Conservation (phyloP, 2,888 invertebrate species). For the Drosophila diplacantha region DNA sequence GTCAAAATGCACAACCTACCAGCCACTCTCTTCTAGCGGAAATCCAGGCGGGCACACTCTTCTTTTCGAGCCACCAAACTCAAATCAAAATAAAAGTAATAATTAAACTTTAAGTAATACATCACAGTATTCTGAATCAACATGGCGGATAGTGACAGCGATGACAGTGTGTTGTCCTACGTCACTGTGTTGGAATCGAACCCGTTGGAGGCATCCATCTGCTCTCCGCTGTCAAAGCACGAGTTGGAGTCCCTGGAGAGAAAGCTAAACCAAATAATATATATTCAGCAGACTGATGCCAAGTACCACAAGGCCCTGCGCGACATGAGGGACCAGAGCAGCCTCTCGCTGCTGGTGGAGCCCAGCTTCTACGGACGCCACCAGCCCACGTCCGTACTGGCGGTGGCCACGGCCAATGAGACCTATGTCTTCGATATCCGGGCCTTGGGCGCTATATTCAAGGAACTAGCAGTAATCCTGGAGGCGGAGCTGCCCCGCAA, state of each 20-base stretch:
- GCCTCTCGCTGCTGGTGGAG: constrained; percentile 50
- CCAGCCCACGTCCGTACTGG: constrained; percentile 33
- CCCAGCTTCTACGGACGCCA: constrained; percentile 59
- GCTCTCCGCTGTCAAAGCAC: constrained; percentile 17
- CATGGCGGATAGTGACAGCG: constrained; percentile 18
- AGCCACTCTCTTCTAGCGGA: not conserved
- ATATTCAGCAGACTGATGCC: constrained; percentile 46
- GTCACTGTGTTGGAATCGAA: constrained; percentile 11
- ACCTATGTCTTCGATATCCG: constrained; percentile 51
- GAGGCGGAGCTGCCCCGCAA: constrained; percentile 42
- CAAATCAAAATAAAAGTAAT: not conserved
- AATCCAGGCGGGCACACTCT: not conserved
- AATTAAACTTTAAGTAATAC: not conserved
- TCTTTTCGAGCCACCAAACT: not conserved
- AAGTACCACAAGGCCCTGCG: constrained; percentile 43
- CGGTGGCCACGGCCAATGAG: constrained; percentile 47
- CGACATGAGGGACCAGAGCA: constrained; percentile 51
- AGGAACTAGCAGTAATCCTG: constrained; percentile 36
- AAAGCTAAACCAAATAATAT: constrained; percentile 39
- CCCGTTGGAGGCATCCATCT: not conserved
- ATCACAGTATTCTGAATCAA: not conserved
- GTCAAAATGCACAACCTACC: not conserved
- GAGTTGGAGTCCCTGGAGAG: constrained; percentile 31
- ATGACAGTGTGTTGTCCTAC: constrained; percentile 40
- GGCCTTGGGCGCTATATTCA: constrained; percentile 44